Percentiles rank a stretch among this genome's conserved stretches.
These are phyloP conservation scores for Danionella dracula DNA, from an alignment of 2,797 vertebrate species.

Conservation along the genomic window DNA sequence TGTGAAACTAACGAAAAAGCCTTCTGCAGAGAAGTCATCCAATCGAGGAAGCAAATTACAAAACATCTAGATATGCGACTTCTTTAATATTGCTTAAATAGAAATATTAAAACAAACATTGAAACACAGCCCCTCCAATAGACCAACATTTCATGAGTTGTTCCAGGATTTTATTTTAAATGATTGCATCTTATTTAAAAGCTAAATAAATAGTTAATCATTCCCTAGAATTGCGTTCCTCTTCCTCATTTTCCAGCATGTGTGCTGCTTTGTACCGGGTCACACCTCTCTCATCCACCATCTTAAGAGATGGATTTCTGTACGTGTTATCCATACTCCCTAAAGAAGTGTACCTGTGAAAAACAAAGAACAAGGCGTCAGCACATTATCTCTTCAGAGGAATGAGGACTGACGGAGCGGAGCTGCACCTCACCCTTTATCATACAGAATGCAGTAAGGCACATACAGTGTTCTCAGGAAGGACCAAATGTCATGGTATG, in stretches of 20 bases:
- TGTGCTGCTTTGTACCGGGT: conserved; percentile 80
- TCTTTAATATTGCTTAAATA: no score
- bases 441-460: conserved; percentile 95
- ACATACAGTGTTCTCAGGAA: conserved; percentile 86
- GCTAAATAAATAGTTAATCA: conserved; percentile 41
- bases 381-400: background rate
- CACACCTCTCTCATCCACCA: conserved; percentile 65
- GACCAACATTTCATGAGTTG: no score
- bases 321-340: conserved; percentile 86
- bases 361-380: background rate
- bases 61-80: no score
- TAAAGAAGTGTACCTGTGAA: conserved; percentile 85
- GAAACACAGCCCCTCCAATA: no score
- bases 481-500: conserved; percentile 91
- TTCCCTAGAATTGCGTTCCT: conserved; percentile 80
- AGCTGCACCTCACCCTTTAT: conserved; percentile 79
- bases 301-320: conserved; percentile 75
- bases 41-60: no score
- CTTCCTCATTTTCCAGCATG: conserved; percentile 83
- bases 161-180: background rate
- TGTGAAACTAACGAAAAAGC: no score
- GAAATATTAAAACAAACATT: no score
- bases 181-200: background rate
- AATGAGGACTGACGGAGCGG: background rate
- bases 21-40: no score